Conservation (phyloP, 2,113 vertebrate genomes). For the Cromileptes altivelis region DNA sequence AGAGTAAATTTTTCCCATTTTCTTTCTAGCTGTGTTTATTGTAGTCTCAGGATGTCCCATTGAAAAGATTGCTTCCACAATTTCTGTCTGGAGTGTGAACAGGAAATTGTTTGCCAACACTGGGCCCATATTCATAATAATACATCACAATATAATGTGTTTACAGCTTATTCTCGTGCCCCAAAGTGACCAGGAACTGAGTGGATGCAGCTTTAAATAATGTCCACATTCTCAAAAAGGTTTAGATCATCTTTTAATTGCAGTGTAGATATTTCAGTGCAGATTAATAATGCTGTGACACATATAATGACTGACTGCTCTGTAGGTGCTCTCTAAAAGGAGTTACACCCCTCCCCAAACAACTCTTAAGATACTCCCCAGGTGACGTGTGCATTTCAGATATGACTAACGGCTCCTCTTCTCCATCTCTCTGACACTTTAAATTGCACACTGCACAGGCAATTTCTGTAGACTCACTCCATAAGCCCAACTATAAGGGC, state of each 20-base stretch:
- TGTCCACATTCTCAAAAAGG: background rate
- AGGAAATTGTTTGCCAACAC: background rate
- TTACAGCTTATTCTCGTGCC: background rate
- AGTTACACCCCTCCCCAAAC: constrained; percentile 11
- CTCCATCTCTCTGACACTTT: constrained; percentile 33
- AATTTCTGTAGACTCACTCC: constrained; percentile 41
- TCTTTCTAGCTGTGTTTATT: no score
- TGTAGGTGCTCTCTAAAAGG: background rate
- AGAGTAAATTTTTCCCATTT: no score
- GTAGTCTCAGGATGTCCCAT: no score
- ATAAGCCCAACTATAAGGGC: constrained; percentile 32
- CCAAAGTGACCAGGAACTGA: background rate
- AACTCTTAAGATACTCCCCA: constrained; percentile 14
- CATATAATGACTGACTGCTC: background rate
- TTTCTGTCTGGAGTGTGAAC: background rate
- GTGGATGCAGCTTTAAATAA: background rate
- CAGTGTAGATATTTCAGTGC: background rate
- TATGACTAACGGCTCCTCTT: constrained; percentile 41
- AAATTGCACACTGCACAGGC: constrained; percentile 41
- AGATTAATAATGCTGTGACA: background rate
- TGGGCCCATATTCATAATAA: background rate
- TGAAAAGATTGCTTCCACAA: no score
- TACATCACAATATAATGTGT: background rate
- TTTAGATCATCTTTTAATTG: background rate
- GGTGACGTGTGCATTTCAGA: constrained; percentile 33